A percentile compares a stretch with the other conserved stretches of the same genome.
Conservation (phyloP, 2,113 vertebrate genomes). For the Vidua chalybeata region DNA sequence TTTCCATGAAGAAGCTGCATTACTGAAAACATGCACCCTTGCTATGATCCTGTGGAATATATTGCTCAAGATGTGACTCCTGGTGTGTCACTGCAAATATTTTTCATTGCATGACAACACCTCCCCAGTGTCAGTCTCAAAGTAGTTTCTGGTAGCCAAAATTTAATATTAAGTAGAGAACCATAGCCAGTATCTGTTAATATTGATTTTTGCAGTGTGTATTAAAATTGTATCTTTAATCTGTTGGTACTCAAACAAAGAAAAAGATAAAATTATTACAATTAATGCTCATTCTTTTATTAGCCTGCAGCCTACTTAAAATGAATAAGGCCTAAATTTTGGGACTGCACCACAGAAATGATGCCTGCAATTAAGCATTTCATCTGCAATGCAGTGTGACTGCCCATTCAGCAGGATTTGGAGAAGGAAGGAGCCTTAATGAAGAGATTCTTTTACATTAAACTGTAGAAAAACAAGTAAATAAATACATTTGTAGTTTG, state of each 20-base stretch:
- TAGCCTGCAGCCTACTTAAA: background rate
- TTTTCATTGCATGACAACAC: background rate
- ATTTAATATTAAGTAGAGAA: background rate
- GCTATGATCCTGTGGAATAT: background rate
- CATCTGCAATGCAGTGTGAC: background rate
- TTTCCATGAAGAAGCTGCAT: background rate
- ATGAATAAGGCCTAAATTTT: background rate
- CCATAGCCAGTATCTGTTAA: background rate
- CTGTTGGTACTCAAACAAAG: background rate
- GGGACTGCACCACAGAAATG: background rate
- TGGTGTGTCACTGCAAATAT: background rate
- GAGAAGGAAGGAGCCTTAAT: background rate
- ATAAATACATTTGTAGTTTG: background rate
- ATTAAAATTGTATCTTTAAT: background rate
- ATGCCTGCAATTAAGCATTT: background rate
- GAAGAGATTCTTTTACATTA: background rate
- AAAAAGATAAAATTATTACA: background rate
- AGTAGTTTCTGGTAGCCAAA: background rate
- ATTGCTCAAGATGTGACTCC: background rate
- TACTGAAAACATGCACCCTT: background rate
- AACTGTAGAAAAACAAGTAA: background rate
- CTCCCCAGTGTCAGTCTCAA: background rate
- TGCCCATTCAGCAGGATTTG: conserved; percentile 9
- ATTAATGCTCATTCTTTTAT: background rate
- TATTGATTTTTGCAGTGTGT: background rate